Percentiles rank a stretch among this genome's conserved stretches.
phyloP scores from a whole-genome alignment of 2,797 vertebrate species.

The Acanthopagrus latus region DNA sequence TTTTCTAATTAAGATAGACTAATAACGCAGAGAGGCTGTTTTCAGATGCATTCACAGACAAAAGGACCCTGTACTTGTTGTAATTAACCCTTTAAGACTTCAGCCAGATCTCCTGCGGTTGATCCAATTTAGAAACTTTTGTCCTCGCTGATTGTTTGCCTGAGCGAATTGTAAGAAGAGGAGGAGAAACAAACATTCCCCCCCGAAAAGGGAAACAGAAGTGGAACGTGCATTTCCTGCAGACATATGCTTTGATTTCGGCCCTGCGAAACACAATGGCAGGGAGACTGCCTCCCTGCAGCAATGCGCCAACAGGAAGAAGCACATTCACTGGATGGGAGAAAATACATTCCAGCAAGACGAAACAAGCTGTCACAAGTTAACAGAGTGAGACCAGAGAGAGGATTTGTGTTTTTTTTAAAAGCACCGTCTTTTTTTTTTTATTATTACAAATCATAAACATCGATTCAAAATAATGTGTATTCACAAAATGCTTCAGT shows the following conservation, averaged over 20 bases:
- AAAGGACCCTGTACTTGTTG: neutral
- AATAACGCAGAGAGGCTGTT: neutral
- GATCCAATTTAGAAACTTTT: slow-evolving; percentile 63
- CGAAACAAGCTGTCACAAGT: slow-evolving; percentile 35
- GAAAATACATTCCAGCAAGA: slow-evolving; percentile 76
- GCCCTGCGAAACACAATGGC: slow-evolving; percentile 81
- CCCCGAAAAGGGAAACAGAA: slow-evolving; percentile 69
- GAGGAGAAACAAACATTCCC: slow-evolving; percentile 50
- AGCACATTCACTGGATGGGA: slow-evolving; percentile 69
- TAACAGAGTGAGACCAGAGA: slow-evolving; percentile 58
- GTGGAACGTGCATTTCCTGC: slow-evolving; percentile 83
- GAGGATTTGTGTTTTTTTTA: slow-evolving; percentile 39
- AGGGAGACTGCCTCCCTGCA: slow-evolving; percentile 65
- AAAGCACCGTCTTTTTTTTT: slow-evolving; percentile 70
- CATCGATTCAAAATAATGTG: slow-evolving; percentile 59
- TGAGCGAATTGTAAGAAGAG: slow-evolving; percentile 23
- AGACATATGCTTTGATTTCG: slow-evolving; percentile 82
- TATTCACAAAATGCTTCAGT: slow-evolving; percentile 73
- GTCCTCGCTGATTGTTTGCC: slow-evolving; percentile 60
- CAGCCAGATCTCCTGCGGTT: slow-evolving; percentile 27
- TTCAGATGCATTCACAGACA: no score
- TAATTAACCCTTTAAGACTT: slow-evolving; percentile 34
- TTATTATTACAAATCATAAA: slow-evolving; percentile 80
- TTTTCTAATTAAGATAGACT: neutral
- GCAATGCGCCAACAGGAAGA: slow-evolving; percentile 80